Conservation (phyloP, 2,797 vertebrate species). For the Poecilia gillii region DNA sequence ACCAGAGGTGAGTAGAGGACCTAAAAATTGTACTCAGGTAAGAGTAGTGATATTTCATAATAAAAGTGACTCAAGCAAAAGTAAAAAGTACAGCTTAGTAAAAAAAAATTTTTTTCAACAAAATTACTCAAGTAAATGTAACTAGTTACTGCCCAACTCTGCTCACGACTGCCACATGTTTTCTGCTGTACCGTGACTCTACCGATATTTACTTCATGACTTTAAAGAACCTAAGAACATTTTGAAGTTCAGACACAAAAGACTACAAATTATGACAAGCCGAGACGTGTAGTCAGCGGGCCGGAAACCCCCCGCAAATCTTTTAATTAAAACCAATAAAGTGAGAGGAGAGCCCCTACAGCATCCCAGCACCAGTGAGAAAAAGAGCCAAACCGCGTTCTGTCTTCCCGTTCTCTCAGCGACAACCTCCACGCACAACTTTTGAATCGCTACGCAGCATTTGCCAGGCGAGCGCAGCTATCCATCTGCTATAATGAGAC, state of each 20-base stretch:
- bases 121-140: no score
- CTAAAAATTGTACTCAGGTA: no score
- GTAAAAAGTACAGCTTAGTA: no score
- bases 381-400: not conserved
- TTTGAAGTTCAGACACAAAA: not conserved
- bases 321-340: slow-evolving; percentile 14
- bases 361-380: not conserved
- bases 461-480: not conserved
- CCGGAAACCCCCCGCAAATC: not conserved
- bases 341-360: not conserved
- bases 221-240: not conserved
- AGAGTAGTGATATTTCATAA: no score
- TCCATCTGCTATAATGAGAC: not conserved
- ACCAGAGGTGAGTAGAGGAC: no score
- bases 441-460: not conserved
- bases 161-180: no score
- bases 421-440: not conserved
- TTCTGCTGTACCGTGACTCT: not conserved
- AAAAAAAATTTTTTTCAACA: no score
- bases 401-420: not conserved
- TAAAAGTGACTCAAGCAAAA: no score
- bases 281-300: not conserved
- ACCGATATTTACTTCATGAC: not conserved
- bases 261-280: not conserved
- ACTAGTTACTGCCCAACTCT: no score